These are phyloP conservation scores for Dasyprocta punctata DNA, from an alignment of 2,113 vertebrate species.

Conservation along the genomic window DNA sequence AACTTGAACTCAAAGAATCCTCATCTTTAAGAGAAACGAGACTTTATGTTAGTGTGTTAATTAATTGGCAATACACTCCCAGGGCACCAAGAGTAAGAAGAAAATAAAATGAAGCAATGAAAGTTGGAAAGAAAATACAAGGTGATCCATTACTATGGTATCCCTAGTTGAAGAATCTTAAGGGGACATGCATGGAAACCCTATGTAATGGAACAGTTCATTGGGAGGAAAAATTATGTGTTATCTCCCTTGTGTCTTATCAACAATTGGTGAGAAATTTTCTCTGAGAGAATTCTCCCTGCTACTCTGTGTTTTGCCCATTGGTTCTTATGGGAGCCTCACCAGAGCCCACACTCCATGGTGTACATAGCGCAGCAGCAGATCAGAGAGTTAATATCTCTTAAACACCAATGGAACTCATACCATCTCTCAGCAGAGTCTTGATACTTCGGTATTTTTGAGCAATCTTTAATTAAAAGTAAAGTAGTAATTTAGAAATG, in stretches of 20 bases:
- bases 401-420: neutral
- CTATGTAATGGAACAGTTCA: neutral
- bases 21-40: neutral
- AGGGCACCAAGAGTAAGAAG: neutral
- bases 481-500: neutral
- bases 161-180: neutral
- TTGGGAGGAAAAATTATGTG: neutral
- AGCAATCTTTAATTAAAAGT: neutral
- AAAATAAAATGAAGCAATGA: neutral
- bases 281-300: neutral
- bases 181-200: neutral
- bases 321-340: fast-evolving
- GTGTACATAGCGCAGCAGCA: neutral
- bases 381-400: neutral
- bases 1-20: neutral
- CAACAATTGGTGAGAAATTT: neutral
- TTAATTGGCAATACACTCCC: neutral
- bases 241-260: neutral
- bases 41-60: neutral
- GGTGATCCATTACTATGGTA: neutral
- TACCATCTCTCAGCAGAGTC: neutral
- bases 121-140: neutral
- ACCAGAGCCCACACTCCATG: too few relatives aligned
- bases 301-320: neutral
- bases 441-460: neutral